Percentiles rank a stretch among this genome's conserved stretches.
These are phyloP conservation scores for Chloropsis hardwickii DNA, from an alignment of 2,113 vertebrate genomes.

Conservation along the genomic window DNA sequence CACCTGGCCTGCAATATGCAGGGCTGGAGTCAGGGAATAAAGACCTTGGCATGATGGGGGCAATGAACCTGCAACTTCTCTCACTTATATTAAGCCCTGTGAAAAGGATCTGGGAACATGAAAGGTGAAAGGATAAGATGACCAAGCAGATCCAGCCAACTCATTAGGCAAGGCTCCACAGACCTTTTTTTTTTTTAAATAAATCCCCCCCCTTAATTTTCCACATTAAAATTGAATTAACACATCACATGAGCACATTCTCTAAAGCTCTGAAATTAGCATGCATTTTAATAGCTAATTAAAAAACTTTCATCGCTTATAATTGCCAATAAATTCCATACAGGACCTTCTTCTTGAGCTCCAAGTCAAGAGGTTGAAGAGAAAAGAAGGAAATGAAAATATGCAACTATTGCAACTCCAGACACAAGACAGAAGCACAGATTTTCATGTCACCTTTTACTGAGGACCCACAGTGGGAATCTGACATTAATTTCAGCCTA, in stretches of 20 bases:
- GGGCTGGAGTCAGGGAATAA: neutral
- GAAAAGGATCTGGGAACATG: neutral
- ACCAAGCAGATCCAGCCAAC: neutral
- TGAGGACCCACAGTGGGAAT: neutral
- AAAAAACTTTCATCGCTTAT: neutral
- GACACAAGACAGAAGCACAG: neutral
- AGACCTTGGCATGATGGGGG: neutral
- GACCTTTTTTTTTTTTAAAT: neutral
- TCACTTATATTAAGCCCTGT: neutral
- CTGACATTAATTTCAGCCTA: neutral
- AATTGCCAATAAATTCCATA: constrained; percentile 5
- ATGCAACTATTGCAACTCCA: neutral
- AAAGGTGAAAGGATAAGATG: neutral
- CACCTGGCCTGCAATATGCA: neutral
- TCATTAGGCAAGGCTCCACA: neutral
- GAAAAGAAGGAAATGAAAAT: neutral
- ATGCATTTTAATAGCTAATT: constrained; percentile 52
- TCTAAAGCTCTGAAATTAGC: neutral
- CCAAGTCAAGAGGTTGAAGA: neutral
- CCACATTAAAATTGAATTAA: constrained; percentile 25
- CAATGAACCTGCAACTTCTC: neutral
- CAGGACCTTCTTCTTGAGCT: neutral
- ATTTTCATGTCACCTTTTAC: neutral
- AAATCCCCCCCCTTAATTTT: neutral
- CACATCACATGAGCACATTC: neutral